Evolutionary conservation across 2,888 invertebrate genomes (phyloP).

Genomic region (Chelonus formosanus): DNA sequence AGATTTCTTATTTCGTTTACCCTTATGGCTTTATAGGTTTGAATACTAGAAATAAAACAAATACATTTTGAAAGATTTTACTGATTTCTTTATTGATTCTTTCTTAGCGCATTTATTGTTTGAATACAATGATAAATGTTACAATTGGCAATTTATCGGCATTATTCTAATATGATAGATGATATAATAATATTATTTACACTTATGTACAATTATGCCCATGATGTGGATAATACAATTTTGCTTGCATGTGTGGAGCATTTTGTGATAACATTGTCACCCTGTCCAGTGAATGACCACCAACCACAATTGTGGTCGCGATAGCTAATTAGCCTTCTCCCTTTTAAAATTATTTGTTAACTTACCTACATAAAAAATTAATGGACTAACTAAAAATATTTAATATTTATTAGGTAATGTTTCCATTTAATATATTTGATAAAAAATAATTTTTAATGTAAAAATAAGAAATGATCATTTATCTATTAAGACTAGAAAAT

Average conservation of each 20-base stretch:
- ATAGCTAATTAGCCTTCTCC: slow-evolving; percentile 27
- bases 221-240: slow-evolving; percentile 13
- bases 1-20: no score
- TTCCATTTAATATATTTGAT: no score
- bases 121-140: slow-evolving; percentile 58
- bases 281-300: slow-evolving; percentile 32
- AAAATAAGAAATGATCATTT: slow-evolving; percentile 16
- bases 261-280: slow-evolving; percentile 29
- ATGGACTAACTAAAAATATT: no score
- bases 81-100: slow-evolving; percentile 19
- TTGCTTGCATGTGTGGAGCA: slow-evolving; percentile 18
- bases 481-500: slow-evolving; percentile 56
- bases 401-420: no score
- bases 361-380: slow-evolving; percentile 7
- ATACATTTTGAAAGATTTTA: neutral
- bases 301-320: slow-evolving; percentile 16
- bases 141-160: slow-evolving; percentile 60
- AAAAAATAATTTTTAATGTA: slow-evolving; percentile 18
- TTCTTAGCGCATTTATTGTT: slow-evolving; percentile 55
- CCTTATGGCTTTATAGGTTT: no score
- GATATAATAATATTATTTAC: slow-evolving; percentile 53
- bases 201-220: slow-evolving; percentile 46
- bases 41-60: no score
- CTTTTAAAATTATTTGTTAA: neutral
- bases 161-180: slow-evolving; percentile 47